Conservation (phyloP, 2,113 vertebrate species). For the Pseudopipra pipra region DNA sequence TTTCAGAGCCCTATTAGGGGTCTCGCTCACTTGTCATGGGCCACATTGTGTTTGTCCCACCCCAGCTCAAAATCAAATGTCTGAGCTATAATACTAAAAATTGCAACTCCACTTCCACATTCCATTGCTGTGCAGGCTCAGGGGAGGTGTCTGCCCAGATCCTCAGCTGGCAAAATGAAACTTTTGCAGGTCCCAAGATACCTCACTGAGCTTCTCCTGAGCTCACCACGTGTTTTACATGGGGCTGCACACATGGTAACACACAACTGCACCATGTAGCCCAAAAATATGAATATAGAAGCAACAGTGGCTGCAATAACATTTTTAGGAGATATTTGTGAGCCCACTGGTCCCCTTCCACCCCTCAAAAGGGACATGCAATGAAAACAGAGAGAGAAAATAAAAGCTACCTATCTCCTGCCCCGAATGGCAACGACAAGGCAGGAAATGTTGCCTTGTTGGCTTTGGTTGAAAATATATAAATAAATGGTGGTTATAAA, state of each 20-base stretch:
- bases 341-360: not conserved
- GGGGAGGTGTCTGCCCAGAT: not conserved
- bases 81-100: fast-evolving
- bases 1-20: not conserved
- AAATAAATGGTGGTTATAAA: conserved; percentile 9
- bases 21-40: fast-evolving
- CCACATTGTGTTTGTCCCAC: not conserved
- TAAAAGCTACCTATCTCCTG: not conserved
- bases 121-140: not conserved
- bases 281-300: fast-evolving
- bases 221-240: fast-evolving
- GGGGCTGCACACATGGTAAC: not conserved
- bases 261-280: fast-evolving
- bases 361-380: not conserved
- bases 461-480: not conserved
- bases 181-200: fast-evolving
- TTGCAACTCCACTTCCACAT: fast-evolving
- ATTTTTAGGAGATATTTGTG: not conserved
- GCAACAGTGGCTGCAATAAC: not conserved
- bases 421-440: fast-evolving
- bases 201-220: not conserved
- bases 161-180: not conserved
- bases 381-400: not conserved
- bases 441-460: not conserved
- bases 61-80: not conserved